Base-by-base conservation (phyloP, 2,113 vertebrate species). In the Miniopterus natalensis region DNA sequence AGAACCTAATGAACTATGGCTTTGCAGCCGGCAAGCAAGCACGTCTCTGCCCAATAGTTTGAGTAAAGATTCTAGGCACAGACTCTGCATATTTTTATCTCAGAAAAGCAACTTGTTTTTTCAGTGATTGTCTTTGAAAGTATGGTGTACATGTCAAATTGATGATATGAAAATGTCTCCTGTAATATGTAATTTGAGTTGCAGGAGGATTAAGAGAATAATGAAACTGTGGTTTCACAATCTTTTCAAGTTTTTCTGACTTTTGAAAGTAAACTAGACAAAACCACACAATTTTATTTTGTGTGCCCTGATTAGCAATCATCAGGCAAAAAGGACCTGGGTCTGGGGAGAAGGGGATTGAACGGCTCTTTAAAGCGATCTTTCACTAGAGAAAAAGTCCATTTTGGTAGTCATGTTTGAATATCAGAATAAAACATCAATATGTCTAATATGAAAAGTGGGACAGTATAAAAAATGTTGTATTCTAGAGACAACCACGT, bases 71-170 rank as follows among this genome's bases (percentile, higher is more conserved):
- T 96, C 68, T 51, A 96, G 97, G 94, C 88, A 96, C 78, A 85
- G 68, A 92, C 73, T 84, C 87, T 96, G 85, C 85, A 95, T 96
- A 96, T 95, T 96, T 97, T 97, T 96, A 97, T 73, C 93, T 95
- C 92, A 81, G 63, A 95, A 96, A 95, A 74, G 95, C 63, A 84
- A 66, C 74, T 85, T 94, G 96, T 84, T 84, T 97, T 98, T 95
- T 96, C 95, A 96, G 96, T 96, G 97, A 98, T 98, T 98, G 97
- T 98, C 98, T 97, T 96, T 98, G 97, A 97, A 98, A 98, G 97
- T 98, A 97, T 98, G 97, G 97, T 97, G 89, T 98, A 98, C 98
- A 98, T 98, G 97, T 98, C 98, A 98, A 95, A 97, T 81, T 84
- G 66, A 93, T 98, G 98, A 98, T 97, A 98, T 15, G 97, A 98